Percentiles rank a stretch among this genome's conserved stretches.
These are phyloP conservation scores for Limanda limanda DNA, from an alignment of 2,113 vertebrate genomes.

Conservation along the genomic window DNA sequence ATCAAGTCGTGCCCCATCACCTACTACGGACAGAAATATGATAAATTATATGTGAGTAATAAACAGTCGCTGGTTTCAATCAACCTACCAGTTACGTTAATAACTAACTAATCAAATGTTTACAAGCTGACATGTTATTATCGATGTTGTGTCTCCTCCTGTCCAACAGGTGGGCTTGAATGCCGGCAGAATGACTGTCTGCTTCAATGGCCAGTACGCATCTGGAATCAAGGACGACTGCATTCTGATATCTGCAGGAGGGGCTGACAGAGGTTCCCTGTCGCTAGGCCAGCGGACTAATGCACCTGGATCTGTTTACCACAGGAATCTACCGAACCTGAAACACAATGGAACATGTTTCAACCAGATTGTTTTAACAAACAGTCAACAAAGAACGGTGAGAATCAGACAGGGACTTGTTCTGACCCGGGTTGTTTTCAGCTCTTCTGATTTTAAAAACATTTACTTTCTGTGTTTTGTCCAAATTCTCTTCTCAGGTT, in stretches of 20 bases:
- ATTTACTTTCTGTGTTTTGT: not conserved
- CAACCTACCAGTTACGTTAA: not conserved
- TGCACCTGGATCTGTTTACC: slow-evolving; percentile 51
- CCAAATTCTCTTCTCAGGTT: slow-evolving; percentile 35
- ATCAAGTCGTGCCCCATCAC: slow-evolving; percentile 56
- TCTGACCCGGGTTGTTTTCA: not conserved
- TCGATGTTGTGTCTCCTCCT: not conserved
- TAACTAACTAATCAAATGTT: not conserved
- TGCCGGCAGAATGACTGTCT: slow-evolving; percentile 34
- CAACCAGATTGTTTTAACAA: slow-evolving; percentile 53
- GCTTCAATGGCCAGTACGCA: slow-evolving; percentile 49
- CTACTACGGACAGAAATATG: slow-evolving; percentile 56
- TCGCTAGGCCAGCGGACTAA: slow-evolving; percentile 31
- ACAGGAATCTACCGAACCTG: slow-evolving; percentile 50
- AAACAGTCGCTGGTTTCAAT: not conserved
- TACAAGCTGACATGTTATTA: not conserved
- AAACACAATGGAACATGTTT: slow-evolving; percentile 52
- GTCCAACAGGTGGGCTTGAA: slow-evolving; percentile 44
- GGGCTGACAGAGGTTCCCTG: slow-evolving; percentile 36
- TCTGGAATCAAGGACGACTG: slow-evolving; percentile 48
- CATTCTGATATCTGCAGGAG: slow-evolving; percentile 58
- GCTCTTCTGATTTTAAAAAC: not conserved
- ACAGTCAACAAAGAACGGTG: slow-evolving; percentile 34
- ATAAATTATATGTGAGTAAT: slow-evolving; percentile 58
- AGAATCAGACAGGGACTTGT: not conserved